Evolutionary conservation across 1,140 invertebrate genomes (phyloP), one percentile per base, ranked within the genome.

Genomic region (Physella acuta): DNA sequence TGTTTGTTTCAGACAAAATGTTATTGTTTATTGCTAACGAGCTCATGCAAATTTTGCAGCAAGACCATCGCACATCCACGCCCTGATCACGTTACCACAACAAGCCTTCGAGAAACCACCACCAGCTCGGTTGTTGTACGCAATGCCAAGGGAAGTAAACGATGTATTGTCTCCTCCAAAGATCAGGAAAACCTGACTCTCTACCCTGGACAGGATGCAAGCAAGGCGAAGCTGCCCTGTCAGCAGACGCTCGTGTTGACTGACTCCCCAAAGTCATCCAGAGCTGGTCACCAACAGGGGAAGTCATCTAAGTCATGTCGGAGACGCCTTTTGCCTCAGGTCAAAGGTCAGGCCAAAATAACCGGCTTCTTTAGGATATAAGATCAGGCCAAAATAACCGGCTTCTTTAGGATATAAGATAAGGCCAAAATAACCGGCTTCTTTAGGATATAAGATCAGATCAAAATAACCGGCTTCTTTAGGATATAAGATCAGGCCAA

Each of bases 311-410:
- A 33, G 30, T 64, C 62, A 30, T 64, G 62, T 36, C 49, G 62
- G 33, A 51, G 62, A 20, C 68, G 34, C 0, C 68, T 37, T n/a
- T 20, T 61, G 58, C 26, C 58, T 26, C 56, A 37, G 31, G 26
- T 60, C n/a, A 68, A 61, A 36, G 58, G 56, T 33, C 59, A 60
- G 31, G 56, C 58, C 2, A 61, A 60, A 55, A 53, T 52, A n/a
- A 60, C 62, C 20, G 62, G 62, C 24, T 64, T 64, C 52, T 64
- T 64, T 24, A 64, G 62, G 58, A 39, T 30, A 26, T 66, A 28
- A 72, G 63, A 20, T 44, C 8, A 20, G 39, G 39, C 20, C 20
- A 44, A n/a, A n/a, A n/a, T n/a, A n/a, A n/a, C n/a, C n/a, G n/a
- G n/a, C n/a, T n/a, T n/a, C n/a, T n/a, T n/a, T n/a, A n/a, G n/a